Evolutionary conservation across 2,113 vertebrate species (phyloP).

Genomic region (Bufo gargarizans): DNA sequence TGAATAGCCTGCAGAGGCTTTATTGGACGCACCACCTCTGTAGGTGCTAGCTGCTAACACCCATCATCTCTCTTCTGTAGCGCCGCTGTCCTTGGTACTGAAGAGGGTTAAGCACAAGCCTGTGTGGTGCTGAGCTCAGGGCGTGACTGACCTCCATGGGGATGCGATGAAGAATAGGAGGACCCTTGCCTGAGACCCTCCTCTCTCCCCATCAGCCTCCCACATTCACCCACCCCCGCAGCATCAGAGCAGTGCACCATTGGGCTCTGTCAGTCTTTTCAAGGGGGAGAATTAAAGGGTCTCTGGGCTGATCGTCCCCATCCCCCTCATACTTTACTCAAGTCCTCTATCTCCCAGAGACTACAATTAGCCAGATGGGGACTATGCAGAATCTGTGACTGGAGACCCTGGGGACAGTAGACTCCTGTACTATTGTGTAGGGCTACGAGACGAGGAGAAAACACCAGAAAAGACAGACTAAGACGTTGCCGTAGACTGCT

Average conservation of each 20-base stretch:
- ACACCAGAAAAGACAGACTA: constrained; percentile 32
- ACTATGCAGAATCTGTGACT: constrained; percentile 33
- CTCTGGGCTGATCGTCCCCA: constrained; percentile 31
- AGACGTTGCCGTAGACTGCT: constrained; percentile 21
- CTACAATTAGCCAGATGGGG: constrained; percentile 47
- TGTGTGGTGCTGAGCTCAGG: constrained; percentile 21
- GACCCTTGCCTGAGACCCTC: background rate
- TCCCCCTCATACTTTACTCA: background rate
- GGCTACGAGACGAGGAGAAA: constrained; percentile 31
- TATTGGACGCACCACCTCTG: no score
- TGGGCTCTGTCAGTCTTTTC: constrained; percentile 38
- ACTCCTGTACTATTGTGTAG: constrained; percentile 48
- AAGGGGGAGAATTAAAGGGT: constrained; percentile 43
- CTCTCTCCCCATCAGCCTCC: constrained; percentile 39
- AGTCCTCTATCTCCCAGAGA: background rate
- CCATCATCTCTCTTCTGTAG: background rate
- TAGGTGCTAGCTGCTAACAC: background rate
- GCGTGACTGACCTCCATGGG: constrained; percentile 49
- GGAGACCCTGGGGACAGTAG: constrained; percentile 46
- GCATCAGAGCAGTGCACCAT: constrained; percentile 40
- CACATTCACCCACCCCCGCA: constrained; percentile 27
- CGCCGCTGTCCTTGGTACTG: constrained; percentile 54
- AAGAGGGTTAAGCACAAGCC: constrained; percentile 38
- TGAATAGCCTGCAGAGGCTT: background rate
- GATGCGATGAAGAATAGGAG: constrained; percentile 37